Conservation (phyloP, 2,888 invertebrate species). For the Tiliacea citrago region DNA sequence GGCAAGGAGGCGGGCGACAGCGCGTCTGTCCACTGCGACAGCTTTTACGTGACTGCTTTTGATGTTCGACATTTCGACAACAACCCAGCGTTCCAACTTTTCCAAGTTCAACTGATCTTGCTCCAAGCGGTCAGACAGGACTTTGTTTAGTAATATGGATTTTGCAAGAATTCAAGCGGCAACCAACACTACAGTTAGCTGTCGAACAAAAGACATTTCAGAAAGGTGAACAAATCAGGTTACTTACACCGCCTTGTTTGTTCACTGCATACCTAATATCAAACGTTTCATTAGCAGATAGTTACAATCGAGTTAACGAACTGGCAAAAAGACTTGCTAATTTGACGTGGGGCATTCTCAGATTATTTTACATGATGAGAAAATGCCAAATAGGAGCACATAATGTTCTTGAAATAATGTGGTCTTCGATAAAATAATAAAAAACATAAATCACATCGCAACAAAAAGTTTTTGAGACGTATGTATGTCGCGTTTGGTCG, state of each 20-base stretch:
- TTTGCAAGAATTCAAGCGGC: constrained; percentile 54
- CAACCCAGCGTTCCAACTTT: constrained; percentile 61
- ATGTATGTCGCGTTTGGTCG: constrained; percentile 61
- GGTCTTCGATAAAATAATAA: constrained; percentile 45
- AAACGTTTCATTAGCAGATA: constrained; percentile 46
- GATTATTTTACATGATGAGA: constrained; percentile 19
- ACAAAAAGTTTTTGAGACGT: constrained; percentile 68
- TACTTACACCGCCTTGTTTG: constrained; percentile 35
- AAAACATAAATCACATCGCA: constrained; percentile 69
- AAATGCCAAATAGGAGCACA: constrained; percentile 29
- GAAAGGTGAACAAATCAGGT: constrained; percentile 42
- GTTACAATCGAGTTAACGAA: constrained; percentile 45
- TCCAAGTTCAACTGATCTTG: constrained; percentile 64
- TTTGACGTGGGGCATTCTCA: constrained; percentile 17
- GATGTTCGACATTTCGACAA: constrained; percentile 59
- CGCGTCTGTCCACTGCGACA: constrained; percentile 77
- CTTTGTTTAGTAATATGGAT: constrained; percentile 59
- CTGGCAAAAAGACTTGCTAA: constrained; percentile 27
- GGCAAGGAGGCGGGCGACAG: constrained; percentile 66
- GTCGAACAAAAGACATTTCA: constrained; percentile 38
- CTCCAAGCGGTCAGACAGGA: constrained; percentile 60
- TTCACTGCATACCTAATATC: constrained; percentile 29
- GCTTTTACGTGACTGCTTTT: constrained; percentile 79
- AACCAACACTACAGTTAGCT: constrained; percentile 41
- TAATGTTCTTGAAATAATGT: constrained; percentile 35